phyloP scores from a whole-genome alignment of 2,888 invertebrate genomes.

The Caenorhabditis afra region DNA sequence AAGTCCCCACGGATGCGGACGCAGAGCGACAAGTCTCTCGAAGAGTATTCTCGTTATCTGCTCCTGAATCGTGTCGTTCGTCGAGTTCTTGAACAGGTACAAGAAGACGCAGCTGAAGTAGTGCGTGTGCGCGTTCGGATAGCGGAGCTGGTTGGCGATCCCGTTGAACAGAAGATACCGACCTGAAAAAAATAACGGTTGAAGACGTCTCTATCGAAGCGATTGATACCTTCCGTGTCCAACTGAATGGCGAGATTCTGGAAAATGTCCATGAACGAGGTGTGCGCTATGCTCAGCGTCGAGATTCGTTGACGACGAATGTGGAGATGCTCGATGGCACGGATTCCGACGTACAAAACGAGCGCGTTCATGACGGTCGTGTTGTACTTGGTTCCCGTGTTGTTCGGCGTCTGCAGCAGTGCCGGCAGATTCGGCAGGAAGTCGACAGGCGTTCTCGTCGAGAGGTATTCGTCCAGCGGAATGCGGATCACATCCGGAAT shows the following conservation, averaged over 20 bases:
- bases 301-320: slow-evolving; percentile 93
- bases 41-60: slow-evolving; percentile 86
- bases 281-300: slow-evolving; percentile 98
- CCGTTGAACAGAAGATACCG: slow-evolving; percentile 97
- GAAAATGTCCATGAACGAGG: slow-evolving; percentile 99
- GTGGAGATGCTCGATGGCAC: slow-evolving; percentile 91
- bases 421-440: slow-evolving; percentile 82
- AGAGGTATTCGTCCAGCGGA: slow-evolving; percentile 96
- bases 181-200: slow-evolving; percentile 80
- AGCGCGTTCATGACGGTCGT: slow-evolving; percentile 96
- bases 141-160: slow-evolving; percentile 97
- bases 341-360: slow-evolving; percentile 92
- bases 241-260: slow-evolving; percentile 98
- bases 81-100: slow-evolving; percentile 92
- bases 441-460: slow-evolving; percentile 83
- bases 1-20: slow-evolving; percentile 99
- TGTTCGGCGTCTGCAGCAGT: slow-evolving; percentile 73
- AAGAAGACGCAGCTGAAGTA: slow-evolving; percentile 98
- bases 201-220: slow-evolving; percentile 80
- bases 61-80: slow-evolving; percentile 81
- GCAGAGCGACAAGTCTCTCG: slow-evolving; percentile 96
- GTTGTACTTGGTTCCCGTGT: slow-evolving; percentile 94
- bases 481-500: slow-evolving; percentile 77
- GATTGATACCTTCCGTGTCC: slow-evolving; percentile 96
- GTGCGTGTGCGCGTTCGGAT: slow-evolving; percentile 99